Evolutionary conservation across 1,140 invertebrate species (phyloP).

Genomic region (Anoplolepis gracilipes): DNA sequence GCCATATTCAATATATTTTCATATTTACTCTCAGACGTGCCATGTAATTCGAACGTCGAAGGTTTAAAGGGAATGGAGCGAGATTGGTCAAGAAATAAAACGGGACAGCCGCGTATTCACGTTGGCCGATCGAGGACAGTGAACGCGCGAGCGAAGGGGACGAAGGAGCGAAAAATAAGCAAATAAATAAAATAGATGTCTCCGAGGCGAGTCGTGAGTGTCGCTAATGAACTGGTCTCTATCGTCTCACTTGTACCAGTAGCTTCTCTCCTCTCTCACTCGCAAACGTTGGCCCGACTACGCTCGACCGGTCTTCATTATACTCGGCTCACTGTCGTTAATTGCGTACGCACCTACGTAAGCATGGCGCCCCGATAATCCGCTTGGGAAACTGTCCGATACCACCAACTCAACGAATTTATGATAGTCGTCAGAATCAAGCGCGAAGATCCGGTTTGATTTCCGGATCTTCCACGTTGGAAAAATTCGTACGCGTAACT

Average conservation of each 20-base stretch:
- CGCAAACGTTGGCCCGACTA: slow-evolving; percentile 62
- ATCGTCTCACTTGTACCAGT: slow-evolving; percentile 69
- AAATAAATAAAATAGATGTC: slow-evolving; percentile 83
- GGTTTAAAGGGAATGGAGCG: slow-evolving; percentile 58
- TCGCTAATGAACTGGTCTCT: slow-evolving; percentile 84
- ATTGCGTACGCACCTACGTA: slow-evolving; percentile 81
- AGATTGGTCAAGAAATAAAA: slow-evolving; percentile 55
- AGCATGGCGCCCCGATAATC: slow-evolving; percentile 70
- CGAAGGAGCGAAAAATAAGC: slow-evolving; percentile 74
- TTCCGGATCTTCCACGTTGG: slow-evolving; percentile 23
- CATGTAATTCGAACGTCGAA: neutral
- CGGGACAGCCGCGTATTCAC: slow-evolving; percentile 36
- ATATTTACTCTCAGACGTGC: neutral
- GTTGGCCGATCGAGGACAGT: slow-evolving; percentile 23
- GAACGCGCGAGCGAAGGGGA: slow-evolving; percentile 46
- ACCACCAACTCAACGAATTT: slow-evolving; percentile 52
- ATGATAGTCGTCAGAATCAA: neutral
- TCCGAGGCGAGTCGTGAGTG: slow-evolving; percentile 77
- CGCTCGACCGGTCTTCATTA: slow-evolving; percentile 80
- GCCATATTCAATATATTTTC: slow-evolving; percentile 7
- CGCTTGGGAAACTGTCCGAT: slow-evolving; percentile 71
- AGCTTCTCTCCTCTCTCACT: slow-evolving; percentile 51
- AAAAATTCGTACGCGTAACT: neutral
- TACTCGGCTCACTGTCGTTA: slow-evolving; percentile 79
- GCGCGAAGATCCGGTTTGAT: slow-evolving; percentile 25